Base-by-base conservation (phyloP, 2,888 invertebrate species). In the Resseliella maxima region DNA sequence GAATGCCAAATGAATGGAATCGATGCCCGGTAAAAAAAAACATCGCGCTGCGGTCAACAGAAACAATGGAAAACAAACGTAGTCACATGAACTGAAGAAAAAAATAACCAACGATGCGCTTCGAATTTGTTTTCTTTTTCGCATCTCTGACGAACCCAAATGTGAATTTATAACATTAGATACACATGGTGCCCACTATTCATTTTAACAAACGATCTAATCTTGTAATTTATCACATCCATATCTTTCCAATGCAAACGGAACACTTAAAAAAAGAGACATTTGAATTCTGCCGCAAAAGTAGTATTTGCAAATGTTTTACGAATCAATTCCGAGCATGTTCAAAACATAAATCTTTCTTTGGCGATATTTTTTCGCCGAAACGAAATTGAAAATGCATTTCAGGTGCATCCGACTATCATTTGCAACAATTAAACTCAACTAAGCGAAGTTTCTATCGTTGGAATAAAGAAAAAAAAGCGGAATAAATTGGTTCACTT, bases 161-260 rank as follows among this genome's bases (percentile, higher is more conserved):
- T 83, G 83, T n/a, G 38, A 83, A 83, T 83, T 38, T 83, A 83
- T 38, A 83, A 83, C 83, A 83, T 83, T 38, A n/a, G 38, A 38
- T 24, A 27, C 83, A 83, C 83, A 83, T 83, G 83, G 83, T 83
- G 83, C 83, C 72, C 83, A 83, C 38, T 83, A 38, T 83, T 38
- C 41, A 83, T 83, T 38, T 83, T 83, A 38, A 83, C 83, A 83
- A 83, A 83, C 83, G 83, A 83, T 83, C 83, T 83, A 83, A 83
- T 83, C 83, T 38, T n/a, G 36, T 38, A 83, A 83, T 83, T 83
- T 83, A 83, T 83, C 83, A 38, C 83, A 83, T 38, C 83, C 38
- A 83, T 83, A 83, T 83, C 83, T 38, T 83, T n/a, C 24, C 38
- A 38, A 38, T 83, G 83, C 27, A n/a, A n/a, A n/a, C 59, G 59